Base-by-base conservation (phyloP, 2,888 invertebrate genomes). In the Pyrrhosoma nymphula region DNA sequence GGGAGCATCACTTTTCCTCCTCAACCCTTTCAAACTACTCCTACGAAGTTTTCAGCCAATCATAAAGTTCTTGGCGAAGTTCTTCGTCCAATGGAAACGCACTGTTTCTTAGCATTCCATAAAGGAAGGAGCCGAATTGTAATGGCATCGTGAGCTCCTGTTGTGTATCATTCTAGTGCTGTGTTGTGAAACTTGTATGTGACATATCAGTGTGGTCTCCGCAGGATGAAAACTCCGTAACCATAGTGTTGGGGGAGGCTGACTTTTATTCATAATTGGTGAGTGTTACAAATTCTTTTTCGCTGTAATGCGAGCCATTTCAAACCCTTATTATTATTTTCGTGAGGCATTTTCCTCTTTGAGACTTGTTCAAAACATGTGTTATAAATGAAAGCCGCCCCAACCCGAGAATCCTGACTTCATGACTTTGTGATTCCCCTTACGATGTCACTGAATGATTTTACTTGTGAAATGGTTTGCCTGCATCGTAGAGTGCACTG, bases 11-110 rank as follows among this genome's bases (percentile, higher is more conserved):
- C 47, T 69, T 93, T 69, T 69, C n/a, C 47, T 69, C 26, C 30
- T 39, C 30, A 75, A 93, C 23, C 47, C 69, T 93, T 93, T 69
- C 26, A 47, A 69, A 75, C 47, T 69, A 63, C 93, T 93, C 93
- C 69, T 93, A 93, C 93, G 93, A 93, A 93, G 39, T 93, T 75
- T 69, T 93, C 93, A 75, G 69, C 93, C 93, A 93, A 93, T 93
- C 63, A 69, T 47, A 75, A 93, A 69, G 47, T 75, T 93, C 69
- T 69, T 35, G n/a, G 39, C 69, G 35, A 69, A 75, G 93, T 93
- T 93, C 93, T 47, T 93, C 69, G 69, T 39, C 93, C 93, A 93
- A 93, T 93, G 93, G 93, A 47, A 93, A 30, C 69, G 93, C 69
- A 93, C 69, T 93, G n/a, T 69, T 75, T 26, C 63, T 47, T 55